Conservation (phyloP, 2,888 invertebrate species). For the Mallateleia sp. region DNA sequence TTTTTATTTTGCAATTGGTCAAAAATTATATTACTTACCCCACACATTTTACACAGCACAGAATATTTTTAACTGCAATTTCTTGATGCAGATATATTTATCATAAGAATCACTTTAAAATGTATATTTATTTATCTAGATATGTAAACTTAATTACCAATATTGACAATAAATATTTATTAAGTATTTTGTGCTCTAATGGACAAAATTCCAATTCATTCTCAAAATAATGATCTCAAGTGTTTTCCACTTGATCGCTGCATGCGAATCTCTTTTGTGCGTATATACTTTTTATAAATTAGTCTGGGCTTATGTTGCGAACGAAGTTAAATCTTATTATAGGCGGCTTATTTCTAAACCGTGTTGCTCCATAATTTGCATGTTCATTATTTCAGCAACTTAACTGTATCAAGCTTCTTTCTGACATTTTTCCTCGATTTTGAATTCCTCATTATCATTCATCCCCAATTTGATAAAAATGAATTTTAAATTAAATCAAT, state of each 20-base stretch:
- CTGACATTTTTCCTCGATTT: constrained; percentile 29
- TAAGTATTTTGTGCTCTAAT: too few species aligned
- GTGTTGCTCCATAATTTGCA: constrained; percentile 54
- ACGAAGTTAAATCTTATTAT: constrained; percentile 44
- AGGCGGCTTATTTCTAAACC: constrained; percentile 47
- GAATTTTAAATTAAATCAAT: background rate
- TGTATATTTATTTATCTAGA: background rate
- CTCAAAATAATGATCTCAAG: constrained; percentile 27
- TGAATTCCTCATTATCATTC: constrained; percentile 37
- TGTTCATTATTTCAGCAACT: constrained; percentile 50
- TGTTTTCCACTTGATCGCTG: constrained; percentile 20
- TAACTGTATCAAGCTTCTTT: constrained; percentile 55
- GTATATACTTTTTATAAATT: constrained; percentile 37
- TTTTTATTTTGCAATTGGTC: constrained; percentile 23
- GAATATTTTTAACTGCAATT: background rate
- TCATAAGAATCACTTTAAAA: background rate
- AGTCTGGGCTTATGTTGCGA: constrained; percentile 32
- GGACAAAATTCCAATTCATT: constrained; percentile 10
- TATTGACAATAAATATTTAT: background rate
- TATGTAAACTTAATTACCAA: background rate
- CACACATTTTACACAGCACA: background rate
- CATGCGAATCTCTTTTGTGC: constrained; percentile 32
- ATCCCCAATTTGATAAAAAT: constrained; percentile 27
- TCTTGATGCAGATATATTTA: too few species aligned
- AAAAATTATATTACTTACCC: constrained; percentile 41